Conservation (phyloP, 1,140 invertebrate genomes). For the Papilio glaucus region DNA sequence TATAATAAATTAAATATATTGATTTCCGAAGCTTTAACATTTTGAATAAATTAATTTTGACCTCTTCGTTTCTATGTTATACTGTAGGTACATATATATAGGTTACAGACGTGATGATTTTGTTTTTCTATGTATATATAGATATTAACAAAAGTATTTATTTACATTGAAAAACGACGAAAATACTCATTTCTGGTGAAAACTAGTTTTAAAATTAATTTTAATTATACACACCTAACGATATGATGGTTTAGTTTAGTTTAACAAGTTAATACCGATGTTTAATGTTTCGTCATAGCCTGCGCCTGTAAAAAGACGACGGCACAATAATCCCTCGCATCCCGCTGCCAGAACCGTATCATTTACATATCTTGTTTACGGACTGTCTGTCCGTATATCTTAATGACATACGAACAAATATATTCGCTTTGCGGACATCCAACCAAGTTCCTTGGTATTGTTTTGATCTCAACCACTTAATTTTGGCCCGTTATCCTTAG, state of each 20-base stretch:
- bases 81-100: no score
- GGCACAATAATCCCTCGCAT: slow-evolving; percentile 51
- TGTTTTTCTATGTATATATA: no score
- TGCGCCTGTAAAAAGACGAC: slow-evolving; percentile 44
- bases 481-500: slow-evolving; percentile 31
- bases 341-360: slow-evolving; percentile 55
- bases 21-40: background rate
- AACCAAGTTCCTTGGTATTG: slow-evolving; percentile 57
- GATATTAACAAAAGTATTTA: no score
- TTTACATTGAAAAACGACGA: no score
- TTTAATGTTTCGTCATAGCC: background rate
- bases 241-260: no score
- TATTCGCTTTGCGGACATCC: slow-evolving; percentile 56
- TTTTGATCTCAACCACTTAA: slow-evolving; percentile 52
- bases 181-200: no score
- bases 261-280: background rate
- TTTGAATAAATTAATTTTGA: background rate
- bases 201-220: no score
- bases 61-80: no score
- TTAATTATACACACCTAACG: no score
- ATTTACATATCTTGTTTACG: slow-evolving; percentile 78
- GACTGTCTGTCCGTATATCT: slow-evolving; percentile 66
- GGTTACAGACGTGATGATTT: no score
- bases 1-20: slow-evolving; percentile 21
- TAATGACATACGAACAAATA: slow-evolving; percentile 74